These are phyloP conservation scores for Odontocolon sp. DNA, from an alignment of 2,888 invertebrate species.

Conservation along the genomic window DNA sequence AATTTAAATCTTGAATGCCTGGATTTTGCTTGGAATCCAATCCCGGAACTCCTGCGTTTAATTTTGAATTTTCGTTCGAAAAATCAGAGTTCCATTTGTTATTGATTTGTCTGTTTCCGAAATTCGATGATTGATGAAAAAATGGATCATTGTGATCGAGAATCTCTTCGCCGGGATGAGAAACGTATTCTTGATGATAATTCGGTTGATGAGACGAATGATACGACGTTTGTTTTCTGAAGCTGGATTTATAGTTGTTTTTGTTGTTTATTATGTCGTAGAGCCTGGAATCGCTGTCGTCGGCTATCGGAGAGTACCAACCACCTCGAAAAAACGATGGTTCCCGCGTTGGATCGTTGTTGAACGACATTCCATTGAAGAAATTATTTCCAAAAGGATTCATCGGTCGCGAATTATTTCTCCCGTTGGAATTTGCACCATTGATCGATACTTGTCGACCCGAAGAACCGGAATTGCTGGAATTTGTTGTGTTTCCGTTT, in stretches of 20 bases:
- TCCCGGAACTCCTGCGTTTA: neutral
- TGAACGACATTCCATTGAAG: neutral
- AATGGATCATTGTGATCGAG: neutral
- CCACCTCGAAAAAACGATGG: conserved; percentile 52
- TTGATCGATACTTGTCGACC: neutral
- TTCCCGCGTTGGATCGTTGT: conserved; percentile 1
- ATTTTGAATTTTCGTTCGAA: neutral
- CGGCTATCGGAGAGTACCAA: conserved; percentile 49
- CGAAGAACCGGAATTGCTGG: neutral
- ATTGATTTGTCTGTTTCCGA: neutral
- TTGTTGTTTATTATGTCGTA: conserved; percentile 47
- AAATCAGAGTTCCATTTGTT: neutral
- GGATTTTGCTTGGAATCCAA: neutral
- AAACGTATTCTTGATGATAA: neutral
- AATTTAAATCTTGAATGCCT: neutral
- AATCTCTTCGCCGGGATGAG: neutral
- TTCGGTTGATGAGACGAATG: neutral
- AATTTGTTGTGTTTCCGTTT: neutral
- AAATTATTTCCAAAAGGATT: conserved; percentile 39
- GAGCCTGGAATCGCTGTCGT: conserved; percentile 49
- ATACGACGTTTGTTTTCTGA: neutral
- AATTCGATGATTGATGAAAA: neutral
- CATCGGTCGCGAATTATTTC: neutral
- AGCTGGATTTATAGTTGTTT: neutral
- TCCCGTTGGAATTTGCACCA: neutral